These are phyloP conservation scores for Frankliniella fusca DNA, from an alignment of 2,888 invertebrate genomes.

Conservation along the genomic window DNA sequence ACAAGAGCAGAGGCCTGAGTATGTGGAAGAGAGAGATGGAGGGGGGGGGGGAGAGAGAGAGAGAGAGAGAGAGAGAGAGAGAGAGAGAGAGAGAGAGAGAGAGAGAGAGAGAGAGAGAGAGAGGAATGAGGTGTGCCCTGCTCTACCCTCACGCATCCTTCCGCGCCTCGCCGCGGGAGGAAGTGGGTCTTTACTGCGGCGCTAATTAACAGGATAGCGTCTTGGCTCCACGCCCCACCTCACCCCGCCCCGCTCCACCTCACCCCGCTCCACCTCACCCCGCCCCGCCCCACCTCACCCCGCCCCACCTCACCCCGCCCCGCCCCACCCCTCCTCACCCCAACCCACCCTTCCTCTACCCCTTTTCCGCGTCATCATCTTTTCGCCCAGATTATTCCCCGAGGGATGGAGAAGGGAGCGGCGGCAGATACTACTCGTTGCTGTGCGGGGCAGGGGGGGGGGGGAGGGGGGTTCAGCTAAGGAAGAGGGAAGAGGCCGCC, in stretches of 20 bases:
- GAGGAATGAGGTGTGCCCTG: too few relatives aligned
- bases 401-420: neutral
- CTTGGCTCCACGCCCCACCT: neutral
- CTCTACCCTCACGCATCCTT: too few relatives aligned
- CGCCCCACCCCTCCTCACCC: too few relatives aligned
- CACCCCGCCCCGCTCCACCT: too few relatives aligned
- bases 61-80: neutral
- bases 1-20: too few relatives aligned
- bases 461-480: neutral
- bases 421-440: neutral
- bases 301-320: too few relatives aligned
- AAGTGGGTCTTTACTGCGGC: constrained; percentile 4
- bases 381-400: neutral
- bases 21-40: too few relatives aligned
- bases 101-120: too few relatives aligned
- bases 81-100: neutral
- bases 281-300: neutral
- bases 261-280: too few relatives aligned
- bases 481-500: neutral
- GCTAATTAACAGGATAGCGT: constrained; percentile 8
- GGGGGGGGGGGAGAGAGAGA: neutral
- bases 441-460: neutral
- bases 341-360: neutral
- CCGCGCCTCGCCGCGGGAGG: neutral
- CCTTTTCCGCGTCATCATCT: neutral